phyloP scores from a whole-genome alignment of 2,113 vertebrate species.

The Leuciscus idus region DNA sequence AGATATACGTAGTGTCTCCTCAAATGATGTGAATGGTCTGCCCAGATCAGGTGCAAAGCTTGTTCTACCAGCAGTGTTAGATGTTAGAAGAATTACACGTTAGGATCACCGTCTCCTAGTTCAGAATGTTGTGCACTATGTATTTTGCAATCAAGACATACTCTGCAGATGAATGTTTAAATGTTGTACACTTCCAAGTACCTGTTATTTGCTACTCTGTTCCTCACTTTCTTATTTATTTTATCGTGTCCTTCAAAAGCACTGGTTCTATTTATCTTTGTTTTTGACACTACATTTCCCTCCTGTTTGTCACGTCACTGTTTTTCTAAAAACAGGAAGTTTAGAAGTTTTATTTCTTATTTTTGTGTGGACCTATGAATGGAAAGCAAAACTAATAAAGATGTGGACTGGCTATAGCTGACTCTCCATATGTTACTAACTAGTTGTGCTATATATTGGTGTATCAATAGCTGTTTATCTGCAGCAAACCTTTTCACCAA shows the following conservation, averaged over 20 bases:
- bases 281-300: not conserved
- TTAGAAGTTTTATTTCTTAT: conserved; percentile 59
- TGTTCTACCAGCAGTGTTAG: not conserved
- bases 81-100: conserved; percentile 19
- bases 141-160: not conserved
- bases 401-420: conserved; percentile 53
- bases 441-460: not conserved
- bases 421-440: not conserved
- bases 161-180: not conserved
- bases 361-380: conserved; percentile 66
- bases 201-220: conserved; percentile 14
- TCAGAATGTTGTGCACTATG: not conserved
- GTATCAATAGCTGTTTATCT: too few relatives aligned
- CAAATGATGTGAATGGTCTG: conserved; percentile 11
- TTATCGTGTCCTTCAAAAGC: not conserved
- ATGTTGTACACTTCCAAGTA: not conserved
- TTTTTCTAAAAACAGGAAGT: conserved; percentile 60
- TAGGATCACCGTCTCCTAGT: conserved; percentile 4
- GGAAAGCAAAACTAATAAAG: conserved; percentile 73
- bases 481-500: too few relatives aligned
- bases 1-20: conserved; percentile 52
- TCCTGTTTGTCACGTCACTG: conserved; percentile 37
- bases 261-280: not conserved
- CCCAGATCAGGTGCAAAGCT: conserved; percentile 1
- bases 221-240: not conserved